These are phyloP conservation scores for Tiliqua scincoides DNA, from an alignment of 2,113 vertebrate genomes.

Conservation along the genomic window DNA sequence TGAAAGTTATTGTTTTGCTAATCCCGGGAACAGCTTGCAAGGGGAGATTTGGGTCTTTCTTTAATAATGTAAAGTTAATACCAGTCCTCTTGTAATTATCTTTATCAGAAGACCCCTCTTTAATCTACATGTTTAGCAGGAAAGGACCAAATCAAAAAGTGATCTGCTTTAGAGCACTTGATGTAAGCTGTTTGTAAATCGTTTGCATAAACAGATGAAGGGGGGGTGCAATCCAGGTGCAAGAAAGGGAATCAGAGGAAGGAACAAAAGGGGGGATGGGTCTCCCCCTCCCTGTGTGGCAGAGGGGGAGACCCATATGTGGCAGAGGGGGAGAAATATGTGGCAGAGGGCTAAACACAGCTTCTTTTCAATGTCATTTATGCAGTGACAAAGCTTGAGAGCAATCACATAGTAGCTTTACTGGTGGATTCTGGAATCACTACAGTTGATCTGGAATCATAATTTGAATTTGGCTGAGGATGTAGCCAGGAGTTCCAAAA, in stretches of 20 bases:
- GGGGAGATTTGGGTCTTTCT: constrained; percentile 84
- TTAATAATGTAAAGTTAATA: constrained; percentile 85
- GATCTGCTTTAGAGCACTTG: constrained; percentile 59
- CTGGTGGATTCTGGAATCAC: not conserved
- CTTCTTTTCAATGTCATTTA: not conserved
- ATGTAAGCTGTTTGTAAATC: constrained; percentile 72
- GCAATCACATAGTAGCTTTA: not conserved
- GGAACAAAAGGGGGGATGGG: too few species aligned
- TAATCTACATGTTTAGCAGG: constrained; percentile 76
- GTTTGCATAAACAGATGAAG: constrained; percentile 70
- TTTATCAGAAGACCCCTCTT: constrained; percentile 77
- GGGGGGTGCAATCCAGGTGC: constrained; percentile 65
- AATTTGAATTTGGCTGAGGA: not conserved
- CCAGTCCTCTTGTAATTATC: constrained; percentile 82
- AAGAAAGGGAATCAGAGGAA: constrained; percentile 64
- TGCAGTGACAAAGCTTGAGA: not conserved
- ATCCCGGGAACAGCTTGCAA: constrained; percentile 82
- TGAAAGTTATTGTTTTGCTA: constrained; percentile 86
- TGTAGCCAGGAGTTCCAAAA: not conserved
- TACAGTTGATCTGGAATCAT: not conserved
- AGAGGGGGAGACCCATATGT: too few species aligned
- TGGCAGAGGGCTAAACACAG: not conserved
- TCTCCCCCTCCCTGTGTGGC: too few species aligned
- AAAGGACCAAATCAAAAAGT: constrained; percentile 63
- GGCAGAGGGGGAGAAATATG: too few species aligned